Evolutionary conservation across 2,888 invertebrate genomes (phyloP).

Genomic region (Drosophila nr. fundita): DNA sequence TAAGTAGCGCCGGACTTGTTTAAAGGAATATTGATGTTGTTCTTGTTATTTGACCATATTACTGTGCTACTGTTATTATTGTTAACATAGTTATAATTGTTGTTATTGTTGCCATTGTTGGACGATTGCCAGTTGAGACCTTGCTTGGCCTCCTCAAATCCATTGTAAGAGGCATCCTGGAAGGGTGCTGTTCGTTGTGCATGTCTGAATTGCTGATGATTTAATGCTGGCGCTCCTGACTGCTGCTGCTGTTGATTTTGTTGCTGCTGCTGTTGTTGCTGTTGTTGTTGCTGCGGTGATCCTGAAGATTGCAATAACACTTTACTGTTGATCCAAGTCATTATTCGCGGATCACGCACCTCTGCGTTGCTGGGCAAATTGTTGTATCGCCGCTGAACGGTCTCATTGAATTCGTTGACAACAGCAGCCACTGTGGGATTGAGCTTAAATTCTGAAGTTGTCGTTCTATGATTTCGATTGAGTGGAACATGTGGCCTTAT

Average conservation of each 20-base stretch:
- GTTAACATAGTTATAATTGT: background rate
- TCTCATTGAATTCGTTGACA: background rate
- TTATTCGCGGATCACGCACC: slow-evolving; percentile 23
- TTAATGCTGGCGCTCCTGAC: background rate
- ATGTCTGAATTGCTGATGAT: slow-evolving; percentile 4
- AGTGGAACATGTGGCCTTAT: background rate
- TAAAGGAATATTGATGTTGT: background rate
- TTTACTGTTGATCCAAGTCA: slow-evolving; percentile 13
- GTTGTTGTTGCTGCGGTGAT: background rate
- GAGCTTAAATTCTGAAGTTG: background rate
- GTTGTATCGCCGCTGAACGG: background rate
- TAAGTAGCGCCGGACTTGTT: background rate
- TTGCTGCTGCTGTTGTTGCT: background rate
- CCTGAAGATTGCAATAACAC: background rate
- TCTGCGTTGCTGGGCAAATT: background rate
- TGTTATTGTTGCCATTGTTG: slow-evolving; percentile 2
- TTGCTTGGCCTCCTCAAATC: slow-evolving; percentile 7
- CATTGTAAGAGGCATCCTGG: background rate
- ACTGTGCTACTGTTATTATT: slow-evolving; percentile 7
- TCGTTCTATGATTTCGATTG: background rate
- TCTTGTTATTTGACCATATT: slow-evolving; percentile 5
- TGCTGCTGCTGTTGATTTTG: background rate
- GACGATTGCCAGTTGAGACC: slow-evolving; percentile 11
- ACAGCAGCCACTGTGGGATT: background rate
- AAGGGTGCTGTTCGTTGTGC: background rate